Percentiles rank a stretch among this genome's conserved stretches.
Evolutionary conservation across 2,113 vertebrate species (phyloP).

Genomic region (Rattus rattus): DNA sequence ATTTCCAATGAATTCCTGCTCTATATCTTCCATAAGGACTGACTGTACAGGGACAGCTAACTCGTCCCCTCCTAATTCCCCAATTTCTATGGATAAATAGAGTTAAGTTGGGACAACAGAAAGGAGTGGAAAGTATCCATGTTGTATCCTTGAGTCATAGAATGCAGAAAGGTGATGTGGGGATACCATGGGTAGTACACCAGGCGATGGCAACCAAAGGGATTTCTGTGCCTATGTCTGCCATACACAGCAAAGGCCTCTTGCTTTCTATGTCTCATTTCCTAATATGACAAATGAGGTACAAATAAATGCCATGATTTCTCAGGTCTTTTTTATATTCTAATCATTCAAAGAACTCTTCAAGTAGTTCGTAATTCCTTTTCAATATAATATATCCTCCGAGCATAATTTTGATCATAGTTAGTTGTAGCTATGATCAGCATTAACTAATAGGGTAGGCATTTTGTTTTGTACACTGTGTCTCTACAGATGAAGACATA

Average conservation of each 20-base stretch:
- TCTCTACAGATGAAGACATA: conserved; percentile 40
- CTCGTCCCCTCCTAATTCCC: background rate
- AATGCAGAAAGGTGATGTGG: background rate
- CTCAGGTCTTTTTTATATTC: conserved; percentile 7
- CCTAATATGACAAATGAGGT: conserved; percentile 15
- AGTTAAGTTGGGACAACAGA: background rate
- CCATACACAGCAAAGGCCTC: background rate
- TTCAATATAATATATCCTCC: conserved; percentile 53
- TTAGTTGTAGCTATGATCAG: conserved; percentile 53
- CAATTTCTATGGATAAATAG: background rate
- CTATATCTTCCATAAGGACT: background rate
- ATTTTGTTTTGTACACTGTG: conserved; percentile 32
- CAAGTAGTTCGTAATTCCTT: conserved; percentile 63
- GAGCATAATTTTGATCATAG: conserved; percentile 61
- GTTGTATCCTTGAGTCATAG: background rate
- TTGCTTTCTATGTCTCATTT: background rate
- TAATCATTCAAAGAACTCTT: conserved; percentile 62
- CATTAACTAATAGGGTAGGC: conserved; percentile 55
- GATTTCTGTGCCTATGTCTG: background rate
- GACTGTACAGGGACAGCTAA: accelerated
- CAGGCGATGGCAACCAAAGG: background rate
- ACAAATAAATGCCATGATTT: conserved; percentile 23
- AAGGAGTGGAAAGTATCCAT: background rate
- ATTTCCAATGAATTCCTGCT: background rate
- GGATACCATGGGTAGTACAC: background rate